phyloP scores from a whole-genome alignment of 2,797 vertebrate species.

The Liparis tanakae region DNA sequence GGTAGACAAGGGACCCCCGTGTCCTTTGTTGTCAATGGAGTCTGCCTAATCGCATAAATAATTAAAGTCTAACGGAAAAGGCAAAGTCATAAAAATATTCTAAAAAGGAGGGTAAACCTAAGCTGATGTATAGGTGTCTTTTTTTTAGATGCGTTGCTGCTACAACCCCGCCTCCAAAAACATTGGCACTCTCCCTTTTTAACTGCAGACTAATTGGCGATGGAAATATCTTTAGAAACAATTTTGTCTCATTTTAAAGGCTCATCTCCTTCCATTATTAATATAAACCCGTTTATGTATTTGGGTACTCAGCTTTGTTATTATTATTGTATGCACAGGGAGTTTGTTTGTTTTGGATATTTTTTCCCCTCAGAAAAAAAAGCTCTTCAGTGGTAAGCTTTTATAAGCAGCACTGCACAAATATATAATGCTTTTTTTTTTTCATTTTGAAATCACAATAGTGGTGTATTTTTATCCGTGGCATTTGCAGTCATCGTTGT shows the following conservation, averaged over 20 bases:
- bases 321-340: conserved; percentile 9
- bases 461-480: conserved; percentile 46
- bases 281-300: conserved; percentile 9
- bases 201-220: neutral
- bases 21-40: neutral
- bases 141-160: neutral
- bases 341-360: neutral
- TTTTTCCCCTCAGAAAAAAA: conserved; percentile 18
- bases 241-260: conserved; percentile 13
- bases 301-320: conserved; percentile 1
- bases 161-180: neutral
- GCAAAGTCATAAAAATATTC: neutral
- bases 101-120: neutral
- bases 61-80: neutral
- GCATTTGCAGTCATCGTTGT: conserved; percentile 61
- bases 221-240: neutral
- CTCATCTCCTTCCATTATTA: conserved; percentile 10
- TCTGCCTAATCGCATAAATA: neutral
- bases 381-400: conserved; percentile 52
- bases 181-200: neutral
- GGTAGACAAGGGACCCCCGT: neutral
- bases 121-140: neutral
- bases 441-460: conserved; percentile 60
- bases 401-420: conserved; percentile 26
- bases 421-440: conserved; percentile 45